Base-by-base conservation (phyloP, 2,888 invertebrate species). In the Hydropsyche betteni region DNA sequence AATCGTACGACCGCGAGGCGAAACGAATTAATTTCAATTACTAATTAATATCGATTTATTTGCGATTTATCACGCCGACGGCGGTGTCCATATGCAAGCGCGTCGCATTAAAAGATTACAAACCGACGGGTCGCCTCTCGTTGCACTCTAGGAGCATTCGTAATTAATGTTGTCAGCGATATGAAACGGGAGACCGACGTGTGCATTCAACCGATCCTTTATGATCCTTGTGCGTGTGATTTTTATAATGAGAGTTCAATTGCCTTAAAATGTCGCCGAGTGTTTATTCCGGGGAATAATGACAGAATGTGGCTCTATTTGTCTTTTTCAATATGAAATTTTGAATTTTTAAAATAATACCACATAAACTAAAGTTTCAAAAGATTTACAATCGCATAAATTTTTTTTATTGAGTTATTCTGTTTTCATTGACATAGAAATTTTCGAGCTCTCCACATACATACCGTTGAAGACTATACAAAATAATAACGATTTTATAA, bases 161-260 rank as follows among this genome's bases (percentile, higher is more conserved):
- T 68, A 68, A 38, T 68, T 10, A 36, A 68, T 38, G 36, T 77
- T 75, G 77, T 74, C 77, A 75, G 75, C n/a, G 70, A 75, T 77
- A 71, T 77, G 77, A 74, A 77, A 77, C 53, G 74, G 68, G 77
- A 77, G 74, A 77, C 74, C 71, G 33, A 68, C 70, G 58, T 73
- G 77, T 38, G 69, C 74, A 75, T 70, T 68, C 75, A 33, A 52
- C 53, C 64, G 75, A 61, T 50, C 73, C 38, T 44, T 2, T 44
- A 44, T 44, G 44, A 44, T 44, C 44, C 36, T 52, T 73, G 76
- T 73, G 77, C 75, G 77, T 77, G 77, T 24, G 61, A 10, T 44
- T 68, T 76, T 76, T 76, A 64, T 53, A 24, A 8, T 73, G 14
- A 14, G 16, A 50, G 44, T 52, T 52, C 24, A 8, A 68, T 61